Evolutionary conservation across 2,797 vertebrate genomes (phyloP).

Genomic region (Cynodonichthys magdalenae): DNA sequence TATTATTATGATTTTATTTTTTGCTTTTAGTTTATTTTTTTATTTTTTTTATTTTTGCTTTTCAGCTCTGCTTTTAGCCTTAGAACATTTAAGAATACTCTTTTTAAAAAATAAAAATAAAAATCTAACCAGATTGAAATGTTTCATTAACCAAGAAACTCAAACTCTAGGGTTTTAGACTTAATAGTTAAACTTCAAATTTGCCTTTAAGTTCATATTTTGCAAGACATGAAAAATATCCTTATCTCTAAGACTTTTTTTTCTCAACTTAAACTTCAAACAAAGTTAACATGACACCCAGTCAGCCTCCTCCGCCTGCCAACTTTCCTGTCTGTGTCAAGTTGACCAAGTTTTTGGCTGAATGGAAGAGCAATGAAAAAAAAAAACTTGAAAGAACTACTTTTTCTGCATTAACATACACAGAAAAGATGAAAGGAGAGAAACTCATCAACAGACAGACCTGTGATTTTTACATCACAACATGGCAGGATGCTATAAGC

Average conservation of each 20-base stretch:
- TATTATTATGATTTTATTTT: too few relatives aligned
- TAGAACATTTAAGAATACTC: background rate
- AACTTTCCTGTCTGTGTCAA: slow-evolving; percentile 7
- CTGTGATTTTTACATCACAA: background rate
- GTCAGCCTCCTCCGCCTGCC: background rate
- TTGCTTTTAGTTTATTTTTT: background rate
- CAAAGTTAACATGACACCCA: background rate
- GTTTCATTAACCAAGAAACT: background rate
- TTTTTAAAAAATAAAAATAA: too few relatives aligned
- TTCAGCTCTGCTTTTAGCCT: background rate
- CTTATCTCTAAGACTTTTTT: too few relatives aligned
- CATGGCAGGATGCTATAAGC: slow-evolving; percentile 4
- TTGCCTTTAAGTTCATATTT: background rate
- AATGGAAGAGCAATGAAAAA: slow-evolving; percentile 8
- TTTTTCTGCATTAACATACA: background rate
- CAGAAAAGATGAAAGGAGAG: background rate
- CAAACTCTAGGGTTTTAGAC: background rate
- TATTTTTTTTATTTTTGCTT: background rate
- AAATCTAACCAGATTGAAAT: background rate
- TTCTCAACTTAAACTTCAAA: background rate
- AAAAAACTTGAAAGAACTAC: slow-evolving; percentile 2
- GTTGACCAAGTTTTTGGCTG: slow-evolving; percentile 7
- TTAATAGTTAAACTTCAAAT: background rate
- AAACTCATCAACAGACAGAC: slow-evolving; percentile 1
- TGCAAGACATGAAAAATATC: background rate